Base-by-base conservation (phyloP, 2,888 invertebrate genomes). In the Octodonta nipae region DNA sequence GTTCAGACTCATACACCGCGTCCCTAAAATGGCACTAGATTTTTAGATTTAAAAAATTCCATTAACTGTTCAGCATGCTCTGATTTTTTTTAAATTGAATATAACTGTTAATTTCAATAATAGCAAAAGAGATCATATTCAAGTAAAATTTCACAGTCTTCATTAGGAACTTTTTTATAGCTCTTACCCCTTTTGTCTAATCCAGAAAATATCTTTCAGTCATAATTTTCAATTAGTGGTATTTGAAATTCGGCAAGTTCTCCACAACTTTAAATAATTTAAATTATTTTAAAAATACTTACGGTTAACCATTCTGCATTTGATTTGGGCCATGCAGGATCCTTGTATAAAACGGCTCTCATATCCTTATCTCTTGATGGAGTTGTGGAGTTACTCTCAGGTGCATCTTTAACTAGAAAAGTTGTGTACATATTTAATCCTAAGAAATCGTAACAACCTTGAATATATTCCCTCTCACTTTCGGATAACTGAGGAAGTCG, bases 291-390 rank as follows among this genome's bases (percentile, higher is more conserved):
- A n/a, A n/a, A n/a, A n/a, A n/a, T n/a, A 34, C 31, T 34, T 26
- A 43, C 46, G 28, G 34, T 39, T 22, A 49, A 31, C 47, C 47
- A 49, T 12, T 20, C 28, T 15, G 43, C 40, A 20, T 13, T 28
- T 1, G 37, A 30, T 8, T 65, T 64, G 17, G 70, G 68, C 79
- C 78, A 79, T 1, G 61, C 61, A 1, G 66, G 64, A 52, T 76
- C 69, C 44, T 67, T 64, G 25, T 64, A 65, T 43, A 67, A 58
- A 7, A 68, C 57, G 13, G 74, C 66, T 2, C 75, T 75, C 46
- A 72, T 64, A 49, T 77, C 77, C 35, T 75, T 73, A 45, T 64
- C 64, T 33, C 69, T 72, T 0, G 75, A 74, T 1, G 75, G 73
- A 26, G 63, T 51, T 16, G 16, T 26, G 2, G 35, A 24, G 7